A percentile compares a stretch with the other conserved stretches of the same genome.
Evolutionary conservation across 2,888 invertebrate genomes (phyloP).

Genomic region (Lasioglossum oenotherae): DNA sequence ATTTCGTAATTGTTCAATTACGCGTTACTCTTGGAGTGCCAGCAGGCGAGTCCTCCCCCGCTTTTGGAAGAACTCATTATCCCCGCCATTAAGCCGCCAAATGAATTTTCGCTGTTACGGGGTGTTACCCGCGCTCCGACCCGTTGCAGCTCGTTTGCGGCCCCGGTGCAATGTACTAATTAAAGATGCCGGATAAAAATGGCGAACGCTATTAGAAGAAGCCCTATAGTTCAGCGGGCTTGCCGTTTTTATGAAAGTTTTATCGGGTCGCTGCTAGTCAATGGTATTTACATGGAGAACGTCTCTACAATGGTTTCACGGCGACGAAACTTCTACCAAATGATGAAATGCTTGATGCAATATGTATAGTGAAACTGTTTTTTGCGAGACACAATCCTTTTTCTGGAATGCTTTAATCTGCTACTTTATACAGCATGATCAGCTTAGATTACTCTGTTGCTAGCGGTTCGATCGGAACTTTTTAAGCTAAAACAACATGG

Average conservation of each 20-base stretch:
- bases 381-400: no score
- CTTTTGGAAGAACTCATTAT: constrained; percentile 41
- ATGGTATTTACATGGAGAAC: constrained; percentile 7
- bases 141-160: constrained; percentile 27
- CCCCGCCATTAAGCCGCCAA: constrained; percentile 23
- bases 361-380: no score
- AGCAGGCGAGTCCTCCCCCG: background rate
- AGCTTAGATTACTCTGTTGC: no score
- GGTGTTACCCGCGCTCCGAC: constrained; percentile 14
- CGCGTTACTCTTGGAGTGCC: background rate
- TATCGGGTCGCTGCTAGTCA: constrained; percentile 44
- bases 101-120: constrained; percentile 36
- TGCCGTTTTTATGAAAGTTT: constrained; percentile 52
- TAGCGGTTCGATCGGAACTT: no score
- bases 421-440: no score
- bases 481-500: no score
- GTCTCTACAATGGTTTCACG: background rate
- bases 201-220: constrained; percentile 22
- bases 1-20: constrained; percentile 42
- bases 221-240: constrained; percentile 34
- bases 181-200: constrained; percentile 48
- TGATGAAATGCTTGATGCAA: no score
- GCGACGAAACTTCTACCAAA: no score
- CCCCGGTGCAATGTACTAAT: constrained; percentile 42
- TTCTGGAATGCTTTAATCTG: no score